Evolutionary conservation across 2,888 invertebrate genomes (phyloP).

Genomic region (Chrysolina oricalcia): DNA sequence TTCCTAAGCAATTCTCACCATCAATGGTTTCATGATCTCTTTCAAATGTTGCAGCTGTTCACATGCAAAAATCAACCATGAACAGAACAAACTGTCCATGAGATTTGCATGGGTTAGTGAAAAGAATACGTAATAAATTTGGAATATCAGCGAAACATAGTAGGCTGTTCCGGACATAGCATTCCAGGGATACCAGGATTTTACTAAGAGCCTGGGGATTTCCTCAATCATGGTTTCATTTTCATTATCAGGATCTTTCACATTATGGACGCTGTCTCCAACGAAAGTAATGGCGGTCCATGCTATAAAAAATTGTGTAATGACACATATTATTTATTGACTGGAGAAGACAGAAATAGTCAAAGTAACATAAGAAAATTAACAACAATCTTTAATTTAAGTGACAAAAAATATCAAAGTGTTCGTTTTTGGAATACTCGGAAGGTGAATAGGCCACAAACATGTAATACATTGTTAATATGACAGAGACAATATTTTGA

Average conservation of each 20-base stretch:
- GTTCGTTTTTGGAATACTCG: too few relatives aligned
- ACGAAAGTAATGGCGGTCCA: constrained; percentile 89
- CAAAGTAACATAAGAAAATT: too few relatives aligned
- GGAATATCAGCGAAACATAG: constrained; percentile 75
- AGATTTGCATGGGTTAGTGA: constrained; percentile 73
- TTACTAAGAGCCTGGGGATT: constrained; percentile 83
- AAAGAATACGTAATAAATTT: constrained; percentile 70
- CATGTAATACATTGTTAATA: too few relatives aligned
- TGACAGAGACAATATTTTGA: too few relatives aligned
- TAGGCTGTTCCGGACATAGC: constrained; percentile 82
- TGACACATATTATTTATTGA: neutral
- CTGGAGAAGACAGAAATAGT: too few relatives aligned
- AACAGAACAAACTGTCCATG: constrained; percentile 87
- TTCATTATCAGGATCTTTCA: constrained; percentile 80
- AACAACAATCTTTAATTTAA: too few relatives aligned
- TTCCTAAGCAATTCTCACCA: constrained; percentile 70
- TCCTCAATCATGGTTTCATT: constrained; percentile 81
- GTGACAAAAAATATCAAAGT: too few relatives aligned
- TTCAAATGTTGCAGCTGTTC: constrained; percentile 90
- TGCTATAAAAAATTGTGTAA: constrained; percentile 69
- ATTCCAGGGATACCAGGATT: constrained; percentile 87
- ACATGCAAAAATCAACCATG: constrained; percentile 89
- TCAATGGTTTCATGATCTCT: constrained; percentile 89
- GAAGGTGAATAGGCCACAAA: too few relatives aligned
- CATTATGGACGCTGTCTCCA: constrained; percentile 82